Base-by-base conservation (phyloP, 2,888 invertebrate species). In the Mythimna pallens region DNA sequence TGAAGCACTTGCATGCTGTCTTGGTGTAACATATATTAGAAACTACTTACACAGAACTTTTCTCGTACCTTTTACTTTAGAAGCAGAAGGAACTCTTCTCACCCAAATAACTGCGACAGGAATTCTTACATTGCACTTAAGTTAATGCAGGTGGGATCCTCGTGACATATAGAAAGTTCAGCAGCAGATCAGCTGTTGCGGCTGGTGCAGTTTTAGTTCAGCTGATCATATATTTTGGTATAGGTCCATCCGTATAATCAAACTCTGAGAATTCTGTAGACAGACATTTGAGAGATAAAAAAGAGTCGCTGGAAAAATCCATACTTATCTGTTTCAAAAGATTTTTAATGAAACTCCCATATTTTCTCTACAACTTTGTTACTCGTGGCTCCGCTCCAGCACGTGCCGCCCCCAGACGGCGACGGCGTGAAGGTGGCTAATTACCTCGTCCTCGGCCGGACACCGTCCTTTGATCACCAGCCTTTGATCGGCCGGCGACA, bases 391-490 rank as follows among this genome's bases (percentile, higher is more conserved):
- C 8, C 10, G 34, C 65, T 34, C 10, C 10, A 40, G 83, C 84
- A 83, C 89, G 89, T 85, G 86, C 86, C 81, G 54, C 72, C 80
- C 82, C 82, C 78, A 80, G 85, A 83, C 78, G 84, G 65, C 66
- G 83, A 59, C 66, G 74, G 68, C 59, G 73, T 84, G 87, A 87
- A 91, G 90, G 92, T 91, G 89, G 87, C 92, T 95, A 95, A 95
- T 95, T 95, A 95, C 91, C 85, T 84, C 85, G 84, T 87, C 86
- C 83, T 86, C 82, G 55, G 77, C 84, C 84, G 94, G 94, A 92
- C 94, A 92, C 89, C 89, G 85, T 88, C 94, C 94, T 94, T 95
- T 95, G 95, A 94, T 93, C 91, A 92, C 85, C 84, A 73, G 86
- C 89, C 94, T 94, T 93, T 94, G 95, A 94, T 94, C 93, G 93